Conservation (phyloP, 2,113 vertebrate species). For the Arothron firmamentum region DNA sequence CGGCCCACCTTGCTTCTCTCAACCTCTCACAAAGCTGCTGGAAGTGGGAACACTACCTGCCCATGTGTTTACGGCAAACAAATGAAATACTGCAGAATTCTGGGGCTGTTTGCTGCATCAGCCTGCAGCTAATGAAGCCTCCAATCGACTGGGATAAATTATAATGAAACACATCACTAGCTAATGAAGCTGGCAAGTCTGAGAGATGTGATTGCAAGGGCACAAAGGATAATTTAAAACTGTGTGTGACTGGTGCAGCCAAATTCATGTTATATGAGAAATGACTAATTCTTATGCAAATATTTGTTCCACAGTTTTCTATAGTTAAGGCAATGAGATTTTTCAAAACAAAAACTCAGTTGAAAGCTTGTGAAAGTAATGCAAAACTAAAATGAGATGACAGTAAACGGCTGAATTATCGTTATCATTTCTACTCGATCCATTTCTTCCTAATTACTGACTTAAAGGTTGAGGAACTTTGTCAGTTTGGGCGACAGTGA, state of each 20-base stretch:
- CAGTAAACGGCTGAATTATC: too few species aligned
- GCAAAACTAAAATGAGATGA: background rate
- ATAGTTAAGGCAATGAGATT: too few species aligned
- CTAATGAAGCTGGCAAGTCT: conserved; percentile 67
- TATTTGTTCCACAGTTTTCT: background rate
- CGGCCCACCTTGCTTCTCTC: conserved; percentile 38
- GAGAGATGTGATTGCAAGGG: conserved; percentile 45
- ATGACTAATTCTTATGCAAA: too few species aligned
- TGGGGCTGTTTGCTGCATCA: conserved; percentile 48
- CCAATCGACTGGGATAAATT: conserved; percentile 66
- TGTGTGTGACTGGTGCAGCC: conserved; percentile 10
- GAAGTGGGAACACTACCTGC: conserved; percentile 32
- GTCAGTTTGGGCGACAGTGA: too few species aligned
- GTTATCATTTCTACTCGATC: too few species aligned
- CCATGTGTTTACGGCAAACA: conserved; percentile 46
- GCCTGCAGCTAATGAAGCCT: conserved; percentile 64
- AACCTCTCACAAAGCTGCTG: conserved; percentile 22
- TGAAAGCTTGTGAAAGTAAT: background rate
- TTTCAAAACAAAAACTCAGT: too few species aligned
- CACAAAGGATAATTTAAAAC: conserved; percentile 47
- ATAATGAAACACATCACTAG: conserved; percentile 60
- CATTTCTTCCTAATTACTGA: too few species aligned
- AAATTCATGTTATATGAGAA: background rate
- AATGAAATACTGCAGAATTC: conserved; percentile 64
- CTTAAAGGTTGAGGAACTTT: too few species aligned